A percentile compares a stretch with the other conserved stretches of the same genome.
These are phyloP conservation scores for Sinelater perroti DNA, from an alignment of 2,888 invertebrate genomes.

Conservation along the genomic window DNA sequence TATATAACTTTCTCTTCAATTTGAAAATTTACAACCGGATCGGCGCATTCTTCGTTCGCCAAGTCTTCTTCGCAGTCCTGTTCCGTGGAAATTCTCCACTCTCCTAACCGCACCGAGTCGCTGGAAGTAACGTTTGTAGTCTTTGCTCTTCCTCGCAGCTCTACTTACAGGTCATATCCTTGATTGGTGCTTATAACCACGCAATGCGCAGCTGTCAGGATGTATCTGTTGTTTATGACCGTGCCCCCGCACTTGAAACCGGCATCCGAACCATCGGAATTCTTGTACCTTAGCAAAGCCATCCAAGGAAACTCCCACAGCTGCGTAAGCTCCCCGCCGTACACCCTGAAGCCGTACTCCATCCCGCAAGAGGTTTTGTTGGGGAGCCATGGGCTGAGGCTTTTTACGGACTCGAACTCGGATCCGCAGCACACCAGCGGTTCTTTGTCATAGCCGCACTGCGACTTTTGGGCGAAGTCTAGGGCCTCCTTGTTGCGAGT, in stretches of 20 bases:
- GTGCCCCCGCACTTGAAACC: slow-evolving; percentile 62
- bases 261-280: slow-evolving; percentile 25
- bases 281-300: slow-evolving; percentile 58
- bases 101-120: slow-evolving; percentile 68
- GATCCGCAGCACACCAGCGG: slow-evolving; percentile 66
- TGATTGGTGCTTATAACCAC: slow-evolving; percentile 45
- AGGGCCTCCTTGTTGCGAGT: slow-evolving; percentile 48
- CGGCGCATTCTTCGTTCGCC: slow-evolving; percentile 52
- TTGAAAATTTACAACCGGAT: slow-evolving; percentile 52
- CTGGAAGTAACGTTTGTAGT: slow-evolving; percentile 8
- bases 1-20: slow-evolving; percentile 58
- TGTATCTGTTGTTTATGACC: slow-evolving; percentile 60
- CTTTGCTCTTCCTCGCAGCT: not conserved
- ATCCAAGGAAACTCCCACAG: slow-evolving; percentile 64
- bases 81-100: slow-evolving; percentile 61
- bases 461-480: slow-evolving; percentile 62
- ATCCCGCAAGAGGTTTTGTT: slow-evolving; percentile 13
- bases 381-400: slow-evolving; percentile 2
- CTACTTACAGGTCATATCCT: slow-evolving; percentile 19
- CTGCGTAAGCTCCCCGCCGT: slow-evolving; percentile 55
- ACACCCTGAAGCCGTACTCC: slow-evolving; percentile 47
- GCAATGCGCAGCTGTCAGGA: slow-evolving; percentile 38
- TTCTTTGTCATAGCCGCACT: slow-evolving; percentile 64
- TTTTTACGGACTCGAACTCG: not conserved
- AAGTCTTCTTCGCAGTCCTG: slow-evolving; percentile 46